These are phyloP conservation scores for Mus pahari DNA, from an alignment of 2,113 vertebrate species.

Conservation along the genomic window DNA sequence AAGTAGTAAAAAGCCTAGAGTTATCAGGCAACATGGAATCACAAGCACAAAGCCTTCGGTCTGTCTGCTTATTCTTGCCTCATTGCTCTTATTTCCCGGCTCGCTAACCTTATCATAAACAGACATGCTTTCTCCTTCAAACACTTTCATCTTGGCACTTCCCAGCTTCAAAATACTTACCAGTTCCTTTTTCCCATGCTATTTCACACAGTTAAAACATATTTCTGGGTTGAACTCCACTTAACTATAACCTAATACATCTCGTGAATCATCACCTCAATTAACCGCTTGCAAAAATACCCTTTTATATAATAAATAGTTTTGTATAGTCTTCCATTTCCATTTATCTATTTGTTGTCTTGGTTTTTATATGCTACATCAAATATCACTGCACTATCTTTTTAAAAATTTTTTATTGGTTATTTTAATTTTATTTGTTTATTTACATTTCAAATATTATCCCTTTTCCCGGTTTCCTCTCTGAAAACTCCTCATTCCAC, in stretches of 20 bases:
- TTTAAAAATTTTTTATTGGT: too few species aligned
- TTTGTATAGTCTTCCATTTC: background rate
- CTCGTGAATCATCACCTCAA: background rate
- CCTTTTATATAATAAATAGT: background rate
- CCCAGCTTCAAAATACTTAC: background rate
- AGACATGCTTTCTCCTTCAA: background rate
- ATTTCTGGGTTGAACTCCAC: background rate
- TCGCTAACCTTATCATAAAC: background rate
- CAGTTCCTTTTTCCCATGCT: background rate
- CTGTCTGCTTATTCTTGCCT: background rate
- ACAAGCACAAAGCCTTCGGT: background rate
- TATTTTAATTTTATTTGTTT: too few species aligned
- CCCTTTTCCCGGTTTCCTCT: too few species aligned
- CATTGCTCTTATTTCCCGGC: background rate
- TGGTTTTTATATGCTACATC: background rate
- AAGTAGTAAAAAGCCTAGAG: background rate
- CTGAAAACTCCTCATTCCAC: too few species aligned
- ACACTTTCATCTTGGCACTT: background rate
- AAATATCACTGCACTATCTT: accelerated
- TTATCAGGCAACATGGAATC: background rate
- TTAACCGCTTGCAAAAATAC: background rate
- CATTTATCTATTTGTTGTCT: background rate
- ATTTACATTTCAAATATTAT: too few species aligned
- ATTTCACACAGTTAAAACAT: background rate
- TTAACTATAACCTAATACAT: background rate